Evolutionary conservation across 1,140 invertebrate genomes (phyloP).

Genomic region (Calycopis cecrops): DNA sequence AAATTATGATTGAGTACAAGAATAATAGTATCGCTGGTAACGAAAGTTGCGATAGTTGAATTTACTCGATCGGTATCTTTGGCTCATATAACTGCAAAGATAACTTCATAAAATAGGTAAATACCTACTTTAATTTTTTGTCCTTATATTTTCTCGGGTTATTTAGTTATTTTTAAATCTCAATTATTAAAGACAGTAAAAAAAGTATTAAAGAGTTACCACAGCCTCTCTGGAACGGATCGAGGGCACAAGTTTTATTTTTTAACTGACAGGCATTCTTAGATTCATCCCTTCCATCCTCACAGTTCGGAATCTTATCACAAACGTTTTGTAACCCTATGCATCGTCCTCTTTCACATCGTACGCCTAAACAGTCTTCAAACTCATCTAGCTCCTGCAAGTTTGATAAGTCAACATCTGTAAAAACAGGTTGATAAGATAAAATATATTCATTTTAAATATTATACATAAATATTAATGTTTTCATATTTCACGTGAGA

Average conservation of each 20-base stretch:
- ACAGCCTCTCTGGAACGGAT: slow-evolving; percentile 55
- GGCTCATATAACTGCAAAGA: too few species aligned
- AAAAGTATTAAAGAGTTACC: slow-evolving; percentile 33
- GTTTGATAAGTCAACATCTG: slow-evolving; percentile 10
- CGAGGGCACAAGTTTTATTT: slow-evolving; percentile 33
- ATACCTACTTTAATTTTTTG: too few species aligned
- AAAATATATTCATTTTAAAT: background rate
- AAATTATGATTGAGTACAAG: too few species aligned
- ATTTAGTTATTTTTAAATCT: too few species aligned
- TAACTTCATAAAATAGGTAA: too few species aligned
- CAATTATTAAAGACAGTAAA: too few species aligned
- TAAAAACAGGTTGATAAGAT: background rate
- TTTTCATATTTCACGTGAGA: too few species aligned
- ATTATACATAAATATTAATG: background rate
- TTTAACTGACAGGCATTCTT: slow-evolving; percentile 67
- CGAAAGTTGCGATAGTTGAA: too few species aligned
- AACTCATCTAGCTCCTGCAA: slow-evolving; percentile 23
- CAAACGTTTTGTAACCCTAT: slow-evolving; percentile 79
- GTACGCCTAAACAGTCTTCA: slow-evolving; percentile 74
- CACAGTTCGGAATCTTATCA: slow-evolving; percentile 83
- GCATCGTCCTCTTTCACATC: slow-evolving; percentile 84
- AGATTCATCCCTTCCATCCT: slow-evolving; percentile 80
- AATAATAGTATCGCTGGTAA: too few species aligned
- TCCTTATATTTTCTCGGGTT: too few species aligned
- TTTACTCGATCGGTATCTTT: too few species aligned